Conservation (phyloP, 2,888 invertebrate genomes). For the Metalampra italica region DNA sequence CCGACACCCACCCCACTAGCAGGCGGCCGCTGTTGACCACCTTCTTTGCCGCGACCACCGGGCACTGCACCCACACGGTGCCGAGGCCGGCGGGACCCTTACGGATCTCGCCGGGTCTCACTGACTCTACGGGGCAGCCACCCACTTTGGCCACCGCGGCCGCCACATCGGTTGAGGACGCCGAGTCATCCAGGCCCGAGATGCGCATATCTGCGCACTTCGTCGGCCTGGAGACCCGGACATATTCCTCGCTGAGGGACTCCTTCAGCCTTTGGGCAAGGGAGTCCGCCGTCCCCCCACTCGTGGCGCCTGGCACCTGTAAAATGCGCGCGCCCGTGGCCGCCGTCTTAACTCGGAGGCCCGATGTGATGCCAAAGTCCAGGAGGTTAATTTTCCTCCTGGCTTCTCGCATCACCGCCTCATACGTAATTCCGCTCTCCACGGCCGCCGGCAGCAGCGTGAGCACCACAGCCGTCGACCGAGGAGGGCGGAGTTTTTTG, state of each 20-base stretch:
- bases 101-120: no score
- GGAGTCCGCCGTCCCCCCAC: conserved; percentile 8
- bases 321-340: conserved; percentile 12
- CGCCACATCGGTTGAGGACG: not conserved
- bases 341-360: conserved; percentile 1
- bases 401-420: no score
- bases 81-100: no score
- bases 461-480: no score
- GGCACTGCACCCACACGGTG: no score
- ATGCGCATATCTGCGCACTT: conserved; percentile 2
- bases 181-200: conserved; percentile 10
- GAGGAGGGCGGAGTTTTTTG: no score
- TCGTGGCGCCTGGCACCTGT: conserved; percentile 9
- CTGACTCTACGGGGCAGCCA: no score
- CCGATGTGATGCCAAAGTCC: no score
- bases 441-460: no score
- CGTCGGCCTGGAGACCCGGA: conserved; percentile 8
- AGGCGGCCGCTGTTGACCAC: not conserved
- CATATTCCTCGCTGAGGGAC: not conserved
- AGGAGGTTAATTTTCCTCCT: no score
- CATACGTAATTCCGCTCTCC: not conserved
- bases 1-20: not conserved
- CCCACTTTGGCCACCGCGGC: not conserved
- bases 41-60: not conserved
- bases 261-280: conserved; percentile 8